Evolutionary conservation across 2,888 invertebrate genomes (phyloP).

Genomic region (Epinotia demarniana): DNA sequence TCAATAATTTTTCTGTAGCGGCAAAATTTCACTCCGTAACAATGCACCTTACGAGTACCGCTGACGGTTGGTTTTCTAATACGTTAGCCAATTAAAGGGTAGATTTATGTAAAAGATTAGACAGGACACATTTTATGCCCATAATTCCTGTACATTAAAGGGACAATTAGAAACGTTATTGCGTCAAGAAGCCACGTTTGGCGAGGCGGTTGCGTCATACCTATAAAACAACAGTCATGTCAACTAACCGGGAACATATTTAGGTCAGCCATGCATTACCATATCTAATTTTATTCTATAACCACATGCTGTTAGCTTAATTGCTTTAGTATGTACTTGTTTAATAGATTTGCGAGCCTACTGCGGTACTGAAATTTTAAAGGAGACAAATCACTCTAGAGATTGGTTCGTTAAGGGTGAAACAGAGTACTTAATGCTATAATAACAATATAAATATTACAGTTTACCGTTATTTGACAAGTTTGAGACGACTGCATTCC

Average conservation of each 20-base stretch:
- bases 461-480: too few relatives aligned
- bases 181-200: conserved; percentile 6
- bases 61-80: background rate
- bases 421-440: too few relatives aligned
- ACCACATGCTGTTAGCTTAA: conserved; percentile 9
- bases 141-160: background rate
- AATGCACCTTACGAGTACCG: background rate
- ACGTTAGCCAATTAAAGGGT: background rate
- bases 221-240: conserved; percentile 20
- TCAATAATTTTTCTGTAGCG: background rate
- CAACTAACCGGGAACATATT: conserved; percentile 29
- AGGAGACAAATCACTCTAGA: background rate
- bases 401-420: too few relatives aligned
- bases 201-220: conserved; percentile 17
- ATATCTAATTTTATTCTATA: conserved; percentile 21
- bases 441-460: too few relatives aligned
- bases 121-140: background rate
- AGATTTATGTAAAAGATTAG: conserved; percentile 1
- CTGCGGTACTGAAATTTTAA: background rate
- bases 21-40: background rate
- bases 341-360: background rate
- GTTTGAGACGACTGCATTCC: too few relatives aligned
- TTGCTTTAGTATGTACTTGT: conserved; percentile 3
- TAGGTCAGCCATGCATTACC: conserved; percentile 32
- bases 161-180: background rate